Base-by-base conservation (phyloP, 1,140 invertebrate species). In the Thaumatotibia leucotreta region DNA sequence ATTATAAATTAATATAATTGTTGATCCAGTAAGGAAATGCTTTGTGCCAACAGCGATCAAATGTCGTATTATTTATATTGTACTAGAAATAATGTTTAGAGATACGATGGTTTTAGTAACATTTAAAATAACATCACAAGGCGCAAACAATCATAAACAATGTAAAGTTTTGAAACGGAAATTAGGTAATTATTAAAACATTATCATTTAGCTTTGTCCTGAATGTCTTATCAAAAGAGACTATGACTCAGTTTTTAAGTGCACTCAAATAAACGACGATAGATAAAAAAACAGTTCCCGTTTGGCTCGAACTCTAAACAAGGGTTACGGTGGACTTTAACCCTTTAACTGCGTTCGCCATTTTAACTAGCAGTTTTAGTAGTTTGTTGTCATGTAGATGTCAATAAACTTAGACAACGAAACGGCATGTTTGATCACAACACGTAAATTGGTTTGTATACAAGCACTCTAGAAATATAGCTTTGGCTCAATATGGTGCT, bases 391-490 rank as follows among this genome's bases (percentile, higher is more conserved):
- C 75, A 73, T 66, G 33, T 66, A 66, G 54, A 54, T 50, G 29
- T 65, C 61, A 58, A 70, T 52, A 70, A 61, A 69, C 61, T 14
- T 61, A 58, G 63, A 65, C 61, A 64, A 67, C 20, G 63, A 73
- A 75, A 76, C 81, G 80, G 83, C 82, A 84, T 86, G 84, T 76
- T 84, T 86, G 84, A 85, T 86, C 72, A 82, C 79, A 79, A 66
- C 73, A 69, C 67, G 52, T 68, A 45, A 67, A 58, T 29, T 58
- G 24, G 52, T 78, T 72, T 74, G 71, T 65, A 73, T 79, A 75
- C 54, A 61, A 32, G 58, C 66, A 50, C 35, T 58, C 61, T 52
- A 63, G 61, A 66, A 50, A 31, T 65, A 23, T 50, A 20, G 63
- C 65, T 72, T 71, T 52, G 61, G 64, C 69, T 24, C 23, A 54